These are phyloP conservation scores for Mesocentrotus franciscanus DNA, from an alignment of 53 echinoderm and acorn worm species.

Conservation along the genomic window DNA sequence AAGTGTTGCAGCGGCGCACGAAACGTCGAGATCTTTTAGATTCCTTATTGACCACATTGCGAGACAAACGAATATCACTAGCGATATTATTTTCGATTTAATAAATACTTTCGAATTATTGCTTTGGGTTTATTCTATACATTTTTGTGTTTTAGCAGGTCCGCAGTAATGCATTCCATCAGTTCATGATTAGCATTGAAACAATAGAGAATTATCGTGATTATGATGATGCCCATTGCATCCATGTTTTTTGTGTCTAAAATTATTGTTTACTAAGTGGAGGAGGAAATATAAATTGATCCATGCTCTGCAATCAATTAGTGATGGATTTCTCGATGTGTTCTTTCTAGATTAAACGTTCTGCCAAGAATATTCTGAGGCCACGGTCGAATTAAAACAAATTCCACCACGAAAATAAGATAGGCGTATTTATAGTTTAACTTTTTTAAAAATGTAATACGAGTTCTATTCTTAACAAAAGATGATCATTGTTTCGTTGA, in stretches of 20 bases:
- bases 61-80: too few relatives aligned
- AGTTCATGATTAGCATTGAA: neutral
- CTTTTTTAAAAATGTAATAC: neutral
- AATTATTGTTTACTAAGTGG: neutral
- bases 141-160: neutral
- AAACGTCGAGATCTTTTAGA: too few relatives aligned
- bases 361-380: conserved; percentile 17
- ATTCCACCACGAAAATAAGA: neutral
- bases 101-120: neutral
- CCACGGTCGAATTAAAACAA: neutral
- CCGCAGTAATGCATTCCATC: neutral
- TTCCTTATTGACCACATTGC: too few relatives aligned
- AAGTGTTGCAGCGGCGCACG: too few relatives aligned
- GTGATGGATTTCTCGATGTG: neutral
- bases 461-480: neutral
- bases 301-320: neutral
- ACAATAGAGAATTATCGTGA: neutral
- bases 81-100: too few relatives aligned
- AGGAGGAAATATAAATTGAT: neutral
- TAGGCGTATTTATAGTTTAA: neutral
- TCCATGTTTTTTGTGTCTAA: neutral
- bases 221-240: neutral
- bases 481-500: neutral
- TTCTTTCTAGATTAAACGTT: neutral
- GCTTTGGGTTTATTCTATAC: neutral